Evolutionary conservation across 1,140 invertebrate species (phyloP), one percentile per base, ranked within the genome.

Genomic region (Scylla paramamosain): DNA sequence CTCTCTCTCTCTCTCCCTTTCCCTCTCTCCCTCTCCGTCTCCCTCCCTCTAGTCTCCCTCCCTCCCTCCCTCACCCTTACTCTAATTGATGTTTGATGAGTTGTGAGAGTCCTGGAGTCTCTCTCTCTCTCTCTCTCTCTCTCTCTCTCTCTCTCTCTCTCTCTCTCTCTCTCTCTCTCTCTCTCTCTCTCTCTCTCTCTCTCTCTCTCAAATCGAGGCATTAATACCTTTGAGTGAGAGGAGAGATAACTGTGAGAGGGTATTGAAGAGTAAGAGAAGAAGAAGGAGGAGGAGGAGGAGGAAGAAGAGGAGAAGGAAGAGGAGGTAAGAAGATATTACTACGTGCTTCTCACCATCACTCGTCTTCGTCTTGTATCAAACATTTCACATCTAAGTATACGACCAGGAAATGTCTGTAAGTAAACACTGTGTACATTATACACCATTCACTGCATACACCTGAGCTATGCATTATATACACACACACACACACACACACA

Each of bases 101-200:
- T n/a, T 77, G 67, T 77, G 67, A 77, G 67, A n/a, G n/a, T 77
- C 12, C 20, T 77, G 67, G 67, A 25, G n/a, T 77, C 67, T 77
- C 67, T 77, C 67, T 77, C 67, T 67, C 59, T 67, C 59, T 67
- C 59, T 67, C 59, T 67, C 59, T 67, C 59, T 67, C 59, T 67
- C 59, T 67, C 59, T 67, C 59, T 67, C 59, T 67, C 59, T 67
- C 59, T 67, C 59, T 67, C 59, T 67, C 59, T 67, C 59, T 67
- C 59, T 67, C 59, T 77, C 67, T 77, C 67, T 77, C 67, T 77
- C 67, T 77, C 67, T 77, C 67, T 77, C 67, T 77, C 67, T 77
- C 25, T 77, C 67, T n/a, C 67, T n/a, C 67, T 77, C 67, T 77
- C 67, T 77, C 67, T 77, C 67, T 77, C 67, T 77, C 67, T 77